These are phyloP conservation scores for Drosophila persimilis DNA, from an alignment of 1,140 invertebrate genomes.

Conservation along the genomic window DNA sequence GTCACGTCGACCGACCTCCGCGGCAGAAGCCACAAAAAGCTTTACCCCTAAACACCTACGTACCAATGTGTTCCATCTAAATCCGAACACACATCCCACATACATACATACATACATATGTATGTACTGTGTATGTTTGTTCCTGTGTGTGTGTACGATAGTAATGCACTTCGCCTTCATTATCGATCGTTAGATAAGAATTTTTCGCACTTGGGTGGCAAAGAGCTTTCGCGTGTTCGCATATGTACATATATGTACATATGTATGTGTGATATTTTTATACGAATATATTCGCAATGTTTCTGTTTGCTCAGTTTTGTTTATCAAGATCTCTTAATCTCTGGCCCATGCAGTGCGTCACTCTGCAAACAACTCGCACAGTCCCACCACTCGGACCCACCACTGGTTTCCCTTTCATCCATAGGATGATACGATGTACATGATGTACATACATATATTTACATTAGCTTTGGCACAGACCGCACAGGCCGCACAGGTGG, in stretches of 20 bases:
- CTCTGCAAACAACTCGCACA: constrained; percentile 9
- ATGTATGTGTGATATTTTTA: constrained; percentile 26
- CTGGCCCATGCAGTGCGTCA: constrained; percentile 21
- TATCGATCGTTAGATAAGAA: constrained; percentile 75
- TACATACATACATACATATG: too few relatives aligned
- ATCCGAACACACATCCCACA: neutral
- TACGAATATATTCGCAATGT: constrained; percentile 54
- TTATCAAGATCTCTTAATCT: constrained; percentile 47
- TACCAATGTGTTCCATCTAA: too few relatives aligned
- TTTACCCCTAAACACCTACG: constrained; percentile 7
- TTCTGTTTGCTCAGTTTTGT: constrained; percentile 62
- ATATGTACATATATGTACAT: neutral
- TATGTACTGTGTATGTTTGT: too few relatives aligned
- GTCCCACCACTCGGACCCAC: too few relatives aligned
- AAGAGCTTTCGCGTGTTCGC: constrained; percentile 14
- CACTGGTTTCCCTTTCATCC: constrained; percentile 35
- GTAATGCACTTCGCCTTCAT: constrained; percentile 58
- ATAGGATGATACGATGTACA: neutral
- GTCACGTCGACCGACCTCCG: constrained; percentile 64
- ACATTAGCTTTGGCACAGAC: too few relatives aligned
- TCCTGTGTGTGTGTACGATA: neutral
- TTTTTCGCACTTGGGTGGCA: constrained; percentile 43
- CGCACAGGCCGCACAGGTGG: too few relatives aligned
- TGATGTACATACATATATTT: neutral
- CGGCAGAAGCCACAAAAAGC: constrained; percentile 36